Evolutionary conservation across 1,140 invertebrate genomes (phyloP).

Genomic region (Sarcophaga peregrina): DNA sequence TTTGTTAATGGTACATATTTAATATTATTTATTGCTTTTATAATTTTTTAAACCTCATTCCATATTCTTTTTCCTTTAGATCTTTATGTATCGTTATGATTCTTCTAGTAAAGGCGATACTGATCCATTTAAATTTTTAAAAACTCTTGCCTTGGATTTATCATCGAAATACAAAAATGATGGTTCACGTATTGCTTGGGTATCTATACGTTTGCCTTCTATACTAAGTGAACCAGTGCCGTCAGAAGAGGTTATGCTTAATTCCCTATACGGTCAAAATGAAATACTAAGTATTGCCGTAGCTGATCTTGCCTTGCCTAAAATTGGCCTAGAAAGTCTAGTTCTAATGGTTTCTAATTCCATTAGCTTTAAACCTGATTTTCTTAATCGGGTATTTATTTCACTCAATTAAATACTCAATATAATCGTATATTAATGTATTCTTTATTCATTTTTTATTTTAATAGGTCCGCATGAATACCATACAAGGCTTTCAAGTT

Average conservation of each 20-base stretch:
- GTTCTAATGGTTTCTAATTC: conserved; percentile 75
- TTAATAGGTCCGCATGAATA: conserved; percentile 84
- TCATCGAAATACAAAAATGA: conserved; percentile 78
- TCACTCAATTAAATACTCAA: not conserved
- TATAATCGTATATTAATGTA: conserved; percentile 4
- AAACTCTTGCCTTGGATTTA: conserved; percentile 72
- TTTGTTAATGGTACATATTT: conserved; percentile 76
- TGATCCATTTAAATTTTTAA: conserved; percentile 76
- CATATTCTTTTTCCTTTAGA: conserved; percentile 67
- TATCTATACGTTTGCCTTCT: conserved; percentile 74
- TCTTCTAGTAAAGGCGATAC: conserved; percentile 74
- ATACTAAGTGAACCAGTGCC: conserved; percentile 51
- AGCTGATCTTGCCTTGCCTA: conserved; percentile 77
- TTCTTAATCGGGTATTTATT: conserved; percentile 79
- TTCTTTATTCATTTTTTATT: conserved; percentile 48
- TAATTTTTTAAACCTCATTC: conserved; percentile 45
- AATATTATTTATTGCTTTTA: conserved; percentile 40
- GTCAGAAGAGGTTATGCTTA: conserved; percentile 59
- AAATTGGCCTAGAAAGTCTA: conserved; percentile 77
- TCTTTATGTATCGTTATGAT: conserved; percentile 71
- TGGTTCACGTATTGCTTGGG: conserved; percentile 77
- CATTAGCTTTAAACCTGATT: conserved; percentile 80
- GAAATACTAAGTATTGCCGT: conserved; percentile 74
- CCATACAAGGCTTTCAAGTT: conserved; percentile 81
- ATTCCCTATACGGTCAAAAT: conserved; percentile 60